Evolutionary conservation across 2,888 invertebrate species (phyloP).

Genomic region (Pyrrhia umbra): DNA sequence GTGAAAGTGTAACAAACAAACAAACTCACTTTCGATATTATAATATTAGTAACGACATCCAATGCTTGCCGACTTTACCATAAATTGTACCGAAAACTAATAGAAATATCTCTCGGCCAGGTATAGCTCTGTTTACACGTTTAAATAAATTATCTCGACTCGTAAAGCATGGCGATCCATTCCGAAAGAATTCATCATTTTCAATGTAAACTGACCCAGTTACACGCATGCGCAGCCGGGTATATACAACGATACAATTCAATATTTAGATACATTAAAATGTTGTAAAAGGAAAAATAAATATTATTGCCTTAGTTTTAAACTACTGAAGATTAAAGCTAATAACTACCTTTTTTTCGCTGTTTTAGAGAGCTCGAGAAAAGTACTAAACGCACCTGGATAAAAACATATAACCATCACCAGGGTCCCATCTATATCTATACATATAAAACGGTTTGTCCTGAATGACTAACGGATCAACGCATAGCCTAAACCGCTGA

Average conservation of each 20-base stretch:
- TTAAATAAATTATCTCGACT: slow-evolving; percentile 56
- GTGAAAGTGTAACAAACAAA: too few species aligned
- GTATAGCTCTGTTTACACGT: slow-evolving; percentile 49
- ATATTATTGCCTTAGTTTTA: slow-evolving; percentile 8
- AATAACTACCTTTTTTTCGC: too few species aligned
- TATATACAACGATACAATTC: slow-evolving; percentile 30
- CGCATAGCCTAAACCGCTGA: too few species aligned
- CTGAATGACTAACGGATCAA: too few species aligned
- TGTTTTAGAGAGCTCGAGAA: too few species aligned
- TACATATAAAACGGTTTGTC: too few species aligned
- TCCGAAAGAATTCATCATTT: slow-evolving; percentile 61
- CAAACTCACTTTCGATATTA: too few species aligned
- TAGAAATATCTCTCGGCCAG: slow-evolving; percentile 49
- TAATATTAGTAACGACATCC: too few species aligned
- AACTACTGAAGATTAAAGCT: background rate
- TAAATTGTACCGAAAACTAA: slow-evolving; percentile 40
- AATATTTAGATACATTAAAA: slow-evolving; percentile 53
- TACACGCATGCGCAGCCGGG: slow-evolving; percentile 4
- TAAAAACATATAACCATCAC: too few species aligned
- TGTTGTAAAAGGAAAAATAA: slow-evolving; percentile 26
- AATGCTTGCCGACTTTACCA: background rate
- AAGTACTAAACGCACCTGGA: too few species aligned
- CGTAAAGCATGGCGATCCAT: slow-evolving; percentile 54
- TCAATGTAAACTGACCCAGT: slow-evolving; percentile 59
- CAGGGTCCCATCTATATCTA: too few species aligned